These are phyloP conservation scores for Solea solea DNA, from an alignment of 2,113 vertebrate genomes.

Conservation along the genomic window DNA sequence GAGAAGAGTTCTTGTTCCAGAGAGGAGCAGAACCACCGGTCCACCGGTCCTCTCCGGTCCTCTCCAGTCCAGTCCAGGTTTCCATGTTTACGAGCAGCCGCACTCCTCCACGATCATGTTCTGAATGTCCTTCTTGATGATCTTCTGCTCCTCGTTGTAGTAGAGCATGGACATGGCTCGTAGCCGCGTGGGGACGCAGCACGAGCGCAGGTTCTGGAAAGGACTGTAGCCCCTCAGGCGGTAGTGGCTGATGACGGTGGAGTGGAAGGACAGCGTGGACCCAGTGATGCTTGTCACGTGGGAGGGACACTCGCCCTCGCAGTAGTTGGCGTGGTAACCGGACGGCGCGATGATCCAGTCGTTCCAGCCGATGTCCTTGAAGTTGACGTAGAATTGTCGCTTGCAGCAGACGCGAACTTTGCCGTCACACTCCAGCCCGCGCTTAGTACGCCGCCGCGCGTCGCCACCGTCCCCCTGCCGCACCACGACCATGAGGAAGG, in stretches of 20 bases:
- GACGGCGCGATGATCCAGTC: slow-evolving; percentile 98
- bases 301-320: slow-evolving; percentile 95
- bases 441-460: slow-evolving; percentile 84
- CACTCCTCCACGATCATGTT: slow-evolving; percentile 99
- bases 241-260: slow-evolving; percentile 98
- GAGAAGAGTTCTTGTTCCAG: slow-evolving; percentile 4
- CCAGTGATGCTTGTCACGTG: slow-evolving; percentile 94
- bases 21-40: neutral
- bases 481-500: slow-evolving; percentile 95
- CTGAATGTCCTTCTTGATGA: slow-evolving; percentile 98
- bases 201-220: slow-evolving; percentile 94
- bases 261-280: slow-evolving; percentile 94
- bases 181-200: slow-evolving; percentile 95
- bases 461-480: slow-evolving; percentile 85
- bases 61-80: fast-evolving
- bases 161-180: slow-evolving; percentile 99
- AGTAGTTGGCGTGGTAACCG: slow-evolving; percentile 98
- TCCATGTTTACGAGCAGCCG: slow-evolving; percentile 88
- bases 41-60: slow-evolving; percentile 35
- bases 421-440: slow-evolving; percentile 96
- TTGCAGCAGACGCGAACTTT: slow-evolving; percentile 97
- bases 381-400: slow-evolving; percentile 96
- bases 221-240: slow-evolving; percentile 94
- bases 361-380: slow-evolving; percentile 98
- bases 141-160: slow-evolving; percentile 97